Conservation (phyloP, 2,797 vertebrate genomes). For the Chloroceryle amazona region DNA sequence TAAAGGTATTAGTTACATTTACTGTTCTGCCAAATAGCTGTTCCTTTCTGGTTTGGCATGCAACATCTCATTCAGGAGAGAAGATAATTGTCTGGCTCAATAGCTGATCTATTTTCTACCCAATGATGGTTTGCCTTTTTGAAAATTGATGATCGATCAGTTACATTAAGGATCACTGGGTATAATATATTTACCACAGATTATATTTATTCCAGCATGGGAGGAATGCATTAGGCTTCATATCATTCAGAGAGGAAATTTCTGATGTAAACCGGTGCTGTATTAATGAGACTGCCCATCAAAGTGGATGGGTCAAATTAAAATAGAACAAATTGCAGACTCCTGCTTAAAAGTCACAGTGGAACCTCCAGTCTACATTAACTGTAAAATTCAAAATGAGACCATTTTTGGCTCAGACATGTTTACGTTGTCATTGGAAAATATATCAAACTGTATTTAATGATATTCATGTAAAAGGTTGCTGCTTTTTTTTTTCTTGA, state of each 20-base stretch:
- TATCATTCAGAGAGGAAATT: constrained; percentile 31
- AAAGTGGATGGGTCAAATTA: constrained; percentile 52
- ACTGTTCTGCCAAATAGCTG: constrained; percentile 35
- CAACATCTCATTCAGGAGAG: constrained; percentile 19
- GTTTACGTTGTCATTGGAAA: constrained; percentile 15
- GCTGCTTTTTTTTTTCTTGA: neutral
- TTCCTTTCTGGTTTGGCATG: constrained; percentile 60
- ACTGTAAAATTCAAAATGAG: neutral
- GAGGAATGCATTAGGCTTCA: constrained; percentile 33
- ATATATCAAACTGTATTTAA: constrained; percentile 32
- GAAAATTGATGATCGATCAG: constrained; percentile 50
- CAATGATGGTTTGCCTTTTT: neutral
- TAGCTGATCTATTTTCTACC: constrained; percentile 51
- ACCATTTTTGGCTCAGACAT: neutral
- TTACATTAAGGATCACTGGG: constrained; percentile 48
- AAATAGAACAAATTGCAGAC: constrained; percentile 50
- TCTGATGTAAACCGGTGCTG: constrained; percentile 13
- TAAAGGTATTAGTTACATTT: constrained; percentile 38
- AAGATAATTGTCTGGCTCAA: constrained; percentile 52
- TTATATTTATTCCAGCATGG: constrained; percentile 33
- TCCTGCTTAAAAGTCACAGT: constrained; percentile 33
- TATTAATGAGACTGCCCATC: constrained; percentile 47
- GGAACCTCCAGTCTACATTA: constrained; percentile 4
- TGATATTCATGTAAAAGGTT: neutral
- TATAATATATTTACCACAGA: constrained; percentile 28